Evolutionary conservation across 1,140 invertebrate genomes (phyloP), one percentile per base, ranked within the genome.

Genomic region (Caenorhabditis briggsae): DNA sequence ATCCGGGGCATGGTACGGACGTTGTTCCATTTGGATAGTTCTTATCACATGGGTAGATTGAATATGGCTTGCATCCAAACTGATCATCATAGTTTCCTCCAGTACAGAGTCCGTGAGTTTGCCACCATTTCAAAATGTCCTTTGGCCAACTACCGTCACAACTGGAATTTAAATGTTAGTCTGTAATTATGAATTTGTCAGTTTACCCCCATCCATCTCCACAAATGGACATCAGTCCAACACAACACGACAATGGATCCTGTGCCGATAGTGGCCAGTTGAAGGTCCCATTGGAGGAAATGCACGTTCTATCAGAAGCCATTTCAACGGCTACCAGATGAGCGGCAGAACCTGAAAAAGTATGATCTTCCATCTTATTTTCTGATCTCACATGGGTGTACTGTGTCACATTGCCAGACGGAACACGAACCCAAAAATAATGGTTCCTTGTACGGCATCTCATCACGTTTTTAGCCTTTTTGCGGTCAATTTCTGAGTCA

Each of bases 111-210:
- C 70, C 70, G 41, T 78, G 70, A 50, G 46, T 50, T 14, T 78
- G 70, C 70, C 70, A 78, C 70, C 70, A 78, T 53, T 78, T 78
- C 46, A 78, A 23, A 78, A 78, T 78, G n/a, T 78, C 70, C 23
- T 78, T 78, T 23, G 70, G 70, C 70, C 70, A 78, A 53, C 70
- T 78, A 9, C 70, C 70, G 33, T 78, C 70, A 50, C 70, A 78
- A 53, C 70, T 78, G n/a, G 23, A 78, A 23, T 25, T 11, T 14
- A 14, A n/a, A n/a, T 58, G 1, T 33, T 14, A 25, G 12, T 25
- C 33, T 61, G 59, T 25, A 61, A 11, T 1, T 11, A 6, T 0
- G 59, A 25, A 18, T 12, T 5, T 2, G 9, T 23, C 7, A 23
- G 23, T 46, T 9, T 46, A 78, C 70, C 70, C 70, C 70, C 70